These are phyloP conservation scores for Pediacus dermestoides DNA, from an alignment of 2,888 invertebrate genomes.

Conservation along the genomic window DNA sequence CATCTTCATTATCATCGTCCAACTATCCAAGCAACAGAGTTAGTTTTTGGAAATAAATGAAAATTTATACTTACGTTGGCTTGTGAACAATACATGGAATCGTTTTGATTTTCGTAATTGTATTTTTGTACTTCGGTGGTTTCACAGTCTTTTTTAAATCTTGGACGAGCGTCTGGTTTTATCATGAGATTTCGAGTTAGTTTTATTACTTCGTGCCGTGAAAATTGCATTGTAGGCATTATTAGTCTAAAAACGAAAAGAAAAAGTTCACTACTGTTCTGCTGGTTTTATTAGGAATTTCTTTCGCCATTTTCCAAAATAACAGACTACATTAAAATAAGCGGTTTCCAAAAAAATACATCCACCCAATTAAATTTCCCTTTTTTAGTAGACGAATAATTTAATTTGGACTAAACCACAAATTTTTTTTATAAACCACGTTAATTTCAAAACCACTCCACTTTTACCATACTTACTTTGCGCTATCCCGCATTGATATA, in stretches of 20 bases:
- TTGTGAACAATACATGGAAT: constrained; percentile 52
- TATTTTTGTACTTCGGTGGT: constrained; percentile 51
- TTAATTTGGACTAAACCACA: no score
- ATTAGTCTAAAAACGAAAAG: constrained; percentile 26
- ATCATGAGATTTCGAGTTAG: constrained; percentile 23
- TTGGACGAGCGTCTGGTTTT: constrained; percentile 22
- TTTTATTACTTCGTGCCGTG: constrained; percentile 18
- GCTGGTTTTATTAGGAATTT: no score
- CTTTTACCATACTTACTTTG: no score
- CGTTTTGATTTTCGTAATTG: constrained; percentile 56
- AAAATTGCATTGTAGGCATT: constrained; percentile 25
- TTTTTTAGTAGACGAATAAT: no score
- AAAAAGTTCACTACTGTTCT: no score
- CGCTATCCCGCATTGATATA: no score
- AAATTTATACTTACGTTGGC: constrained; percentile 17
- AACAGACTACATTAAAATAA: no score
- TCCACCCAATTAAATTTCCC: no score
- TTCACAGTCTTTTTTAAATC: constrained; percentile 38
- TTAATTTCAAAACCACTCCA: no score
- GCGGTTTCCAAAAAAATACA: no score
- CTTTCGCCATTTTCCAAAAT: no score
- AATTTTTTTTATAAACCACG: no score
- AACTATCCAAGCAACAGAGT: constrained; percentile 7
- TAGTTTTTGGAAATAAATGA: constrained; percentile 5
- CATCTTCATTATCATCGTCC: constrained; percentile 29